Base-by-base conservation (phyloP, 2,888 invertebrate genomes). In the Drosophila mettleri region DNA sequence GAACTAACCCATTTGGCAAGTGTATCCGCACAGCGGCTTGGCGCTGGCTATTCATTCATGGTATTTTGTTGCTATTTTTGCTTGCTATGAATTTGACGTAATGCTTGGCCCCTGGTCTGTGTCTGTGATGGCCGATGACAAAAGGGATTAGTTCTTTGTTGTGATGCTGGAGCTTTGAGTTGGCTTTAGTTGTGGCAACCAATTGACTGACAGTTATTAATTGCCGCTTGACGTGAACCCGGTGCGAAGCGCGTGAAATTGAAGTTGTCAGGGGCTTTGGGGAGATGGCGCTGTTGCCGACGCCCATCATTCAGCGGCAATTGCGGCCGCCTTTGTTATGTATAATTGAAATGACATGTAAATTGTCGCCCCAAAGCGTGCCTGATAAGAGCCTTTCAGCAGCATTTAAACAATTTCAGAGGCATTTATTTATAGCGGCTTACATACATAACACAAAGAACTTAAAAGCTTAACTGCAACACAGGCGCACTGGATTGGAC, bases 161-260 rank as follows among this genome's bases (percentile, higher is more conserved):
- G 76, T 72, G 61, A 63, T 51, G 72, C 58, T 52, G 52, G 51
- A 61, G 73, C 65, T 74, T 74, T 61, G 46, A 34, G 18, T 46
- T 41, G 62, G 64, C 63, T 72, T 69, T 64, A 60, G 77, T 79
- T 79, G 53, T 69, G 63, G 71, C 81, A 68, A 69, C 74, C 82
- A 82, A 78, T 76, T 82, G 83, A 74, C 71, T 80, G 83, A 83
- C 83, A 82, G 85, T 85, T 83, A 83, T 83, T 83, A 85, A 83
- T 83, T 85, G 82, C 74, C 76, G 66, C 59, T 71, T 80, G 79
- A 78, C 82, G 80, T 82, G 82, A 63, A 62, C 65, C 48, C 45
- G 78, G 31, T 20, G 49, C 12, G 39, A 45, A 43, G 39, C 38
- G 59, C 57, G 34, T 61, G 24, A 33, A 43, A 60, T 71, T 64